Conservation (phyloP, 2,113 vertebrate genomes). For the Amblyornis subalaris region DNA sequence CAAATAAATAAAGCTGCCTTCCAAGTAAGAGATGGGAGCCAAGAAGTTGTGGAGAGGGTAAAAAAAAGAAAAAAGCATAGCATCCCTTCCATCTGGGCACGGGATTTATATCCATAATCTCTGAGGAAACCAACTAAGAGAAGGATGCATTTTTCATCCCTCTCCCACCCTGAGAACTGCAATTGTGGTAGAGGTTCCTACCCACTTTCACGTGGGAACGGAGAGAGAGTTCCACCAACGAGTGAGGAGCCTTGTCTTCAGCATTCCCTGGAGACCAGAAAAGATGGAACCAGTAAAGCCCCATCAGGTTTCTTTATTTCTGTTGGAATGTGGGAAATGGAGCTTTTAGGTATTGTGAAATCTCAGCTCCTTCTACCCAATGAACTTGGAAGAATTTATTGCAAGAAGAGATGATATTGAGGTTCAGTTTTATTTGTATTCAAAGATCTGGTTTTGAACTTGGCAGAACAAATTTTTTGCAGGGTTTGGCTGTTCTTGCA, state of each 20-base stretch:
- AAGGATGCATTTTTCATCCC: slow-evolving; percentile 34
- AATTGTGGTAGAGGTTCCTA: slow-evolving; percentile 21
- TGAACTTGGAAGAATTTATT: slow-evolving; percentile 51
- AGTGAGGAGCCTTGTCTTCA: not conserved
- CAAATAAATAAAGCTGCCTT: not conserved
- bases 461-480: slow-evolving; percentile 51
- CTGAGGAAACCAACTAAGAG: slow-evolving; percentile 16
- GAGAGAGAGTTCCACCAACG: not conserved
- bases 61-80: not conserved
- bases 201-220: slow-evolving; percentile 27
- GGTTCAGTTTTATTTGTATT: slow-evolving; percentile 55
- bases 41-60: not conserved
- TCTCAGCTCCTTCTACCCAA: slow-evolving; percentile 7
- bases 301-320: slow-evolving; percentile 30
- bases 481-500: slow-evolving; percentile 55
- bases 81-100: not conserved
- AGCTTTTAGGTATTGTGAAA: slow-evolving; percentile 52
- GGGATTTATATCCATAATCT: slow-evolving; percentile 30
- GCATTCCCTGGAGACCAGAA: not conserved
- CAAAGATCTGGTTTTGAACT: slow-evolving; percentile 61
- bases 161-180: not conserved
- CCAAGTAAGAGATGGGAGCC: not conserved
- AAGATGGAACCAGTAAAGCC: slow-evolving; percentile 23
- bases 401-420: slow-evolving; percentile 49
- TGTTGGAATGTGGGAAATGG: slow-evolving; percentile 40